Evolutionary conservation across 1,140 invertebrate species (phyloP), one percentile per base, ranked within the genome.

Genomic region (Aethina tumida): DNA sequence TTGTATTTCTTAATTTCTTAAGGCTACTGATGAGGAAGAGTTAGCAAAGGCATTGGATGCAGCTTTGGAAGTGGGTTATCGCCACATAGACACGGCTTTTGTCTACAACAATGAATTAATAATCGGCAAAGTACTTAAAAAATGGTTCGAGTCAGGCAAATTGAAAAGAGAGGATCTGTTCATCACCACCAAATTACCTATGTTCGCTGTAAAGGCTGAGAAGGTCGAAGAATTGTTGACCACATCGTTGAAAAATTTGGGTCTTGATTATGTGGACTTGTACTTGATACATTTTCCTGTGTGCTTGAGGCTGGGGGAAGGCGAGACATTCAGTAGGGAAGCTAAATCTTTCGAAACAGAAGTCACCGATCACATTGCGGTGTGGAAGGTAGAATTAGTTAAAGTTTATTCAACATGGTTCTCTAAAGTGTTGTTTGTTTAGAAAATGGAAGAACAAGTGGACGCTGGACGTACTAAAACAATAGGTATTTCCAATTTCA

Each of bases 401-500:
- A 12, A n/a, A 34, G 15, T 24, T 40, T 4, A n/a, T n/a, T n/a
- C n/a, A n/a, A n/a, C n/a, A n/a, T n/a, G n/a, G n/a, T n/a, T n/a
- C n/a, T n/a, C n/a, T 33, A 3, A 34, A 18, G 15, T 15, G 18
- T 39, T 45, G 27, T 42, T 66, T 61, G 17, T 39, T 21, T 25
- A 81, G 77, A 73, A 71, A 64, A 79, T 85, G 78, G 81, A 85
- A 59, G 65, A 76, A 41, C 73, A 79, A 49, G 74, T 81, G 4
- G 68, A 67, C 40, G 64, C 65, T 15, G 77, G 81, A 14, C 58
- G 69, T 9, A 58, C 75, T 9, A 73, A 69, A 51, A 75, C 78
- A 1, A 77, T 87, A 47, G 83, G 83, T 2, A 45, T 88, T 3
- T 86, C 83, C 7, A 87, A 87, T 51, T 87, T 85, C 47, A 84